Evolutionary conservation across 2,888 invertebrate species (phyloP).

Genomic region (Agrotis segetum): DNA sequence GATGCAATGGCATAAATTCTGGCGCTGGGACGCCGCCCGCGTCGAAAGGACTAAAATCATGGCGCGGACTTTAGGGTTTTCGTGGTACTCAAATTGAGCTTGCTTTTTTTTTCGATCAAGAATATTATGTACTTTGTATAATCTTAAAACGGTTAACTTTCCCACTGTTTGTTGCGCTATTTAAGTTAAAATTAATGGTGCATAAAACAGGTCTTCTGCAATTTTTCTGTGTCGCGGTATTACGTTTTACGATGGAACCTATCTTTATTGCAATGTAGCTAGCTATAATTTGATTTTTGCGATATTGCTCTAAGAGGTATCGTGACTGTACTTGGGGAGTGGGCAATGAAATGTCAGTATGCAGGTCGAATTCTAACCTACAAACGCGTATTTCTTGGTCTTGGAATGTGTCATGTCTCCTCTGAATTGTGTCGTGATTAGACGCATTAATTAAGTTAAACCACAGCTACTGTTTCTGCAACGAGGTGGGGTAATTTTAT

Average conservation of each 20-base stretch:
- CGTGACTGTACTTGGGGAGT: conserved; percentile 55
- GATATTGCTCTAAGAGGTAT: conserved; percentile 59
- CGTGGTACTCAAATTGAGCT: no score
- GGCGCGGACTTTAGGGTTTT: no score
- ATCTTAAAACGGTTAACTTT: no score
- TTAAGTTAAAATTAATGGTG: not conserved
- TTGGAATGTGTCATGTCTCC: not conserved
- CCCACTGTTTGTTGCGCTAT: no score
- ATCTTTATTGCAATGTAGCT: conserved; percentile 64
- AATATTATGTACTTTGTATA: no score
- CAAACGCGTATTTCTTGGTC: conserved; percentile 7
- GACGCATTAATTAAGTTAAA: not conserved
- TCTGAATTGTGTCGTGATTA: not conserved
- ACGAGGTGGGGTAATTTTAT: no score
- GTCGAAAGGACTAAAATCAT: no score
- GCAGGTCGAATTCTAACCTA: conserved; percentile 26
- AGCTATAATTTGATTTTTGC: conserved; percentile 65
- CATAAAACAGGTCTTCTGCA: conserved; percentile 27
- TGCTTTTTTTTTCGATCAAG: no score
- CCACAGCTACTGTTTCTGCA: not conserved
- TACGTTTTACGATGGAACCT: conserved; percentile 61
- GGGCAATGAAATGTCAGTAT: conserved; percentile 54
- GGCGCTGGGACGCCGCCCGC: no score
- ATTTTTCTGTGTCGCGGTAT: conserved; percentile 20
- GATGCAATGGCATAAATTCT: no score